Conservation (phyloP, 2,888 invertebrate genomes). For the Eumerus sabulonum region DNA sequence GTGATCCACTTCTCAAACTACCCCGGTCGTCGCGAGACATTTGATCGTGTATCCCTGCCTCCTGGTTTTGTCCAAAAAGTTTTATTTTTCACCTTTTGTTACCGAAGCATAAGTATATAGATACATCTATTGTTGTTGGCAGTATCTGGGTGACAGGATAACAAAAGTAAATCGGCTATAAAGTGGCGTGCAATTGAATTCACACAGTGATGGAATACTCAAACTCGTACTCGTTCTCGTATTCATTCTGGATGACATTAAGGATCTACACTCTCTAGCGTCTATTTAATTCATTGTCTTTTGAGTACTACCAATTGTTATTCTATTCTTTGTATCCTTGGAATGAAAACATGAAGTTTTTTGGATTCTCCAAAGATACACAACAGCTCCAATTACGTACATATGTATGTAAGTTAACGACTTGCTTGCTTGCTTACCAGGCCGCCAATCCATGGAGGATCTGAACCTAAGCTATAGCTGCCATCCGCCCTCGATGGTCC, state of each 20-base stretch:
- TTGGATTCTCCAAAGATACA: constrained; percentile 27
- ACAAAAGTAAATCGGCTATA: constrained; percentile 67
- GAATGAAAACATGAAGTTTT: constrained; percentile 15
- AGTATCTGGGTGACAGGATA: constrained; percentile 61
- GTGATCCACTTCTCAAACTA: too few relatives aligned
- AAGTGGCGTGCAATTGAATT: constrained; percentile 65
- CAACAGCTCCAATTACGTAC: constrained; percentile 42
- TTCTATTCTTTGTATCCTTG: not conserved
- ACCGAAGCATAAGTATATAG: constrained; percentile 17
- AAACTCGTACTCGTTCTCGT: too few relatives aligned
- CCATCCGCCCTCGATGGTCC: too few relatives aligned
- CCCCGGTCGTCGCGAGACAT: not conserved
- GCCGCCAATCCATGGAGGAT: too few relatives aligned
- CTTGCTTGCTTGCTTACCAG: too few relatives aligned
- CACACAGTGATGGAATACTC: constrained; percentile 28
- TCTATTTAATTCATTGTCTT: constrained; percentile 50
- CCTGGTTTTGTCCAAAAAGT: constrained; percentile 28
- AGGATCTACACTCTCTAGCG: constrained; percentile 49
- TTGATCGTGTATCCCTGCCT: not conserved
- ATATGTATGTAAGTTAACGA: too few relatives aligned
- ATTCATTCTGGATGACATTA: constrained; percentile 48
- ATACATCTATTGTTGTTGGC: constrained; percentile 39
- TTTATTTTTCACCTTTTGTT: constrained; percentile 63
- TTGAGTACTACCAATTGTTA: constrained; percentile 61
- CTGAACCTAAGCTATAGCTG: too few relatives aligned